Percentiles rank a stretch among this genome's conserved stretches.
Evolutionary conservation across 2,888 invertebrate species (phyloP).

Genomic region (Empis stercorea): DNA sequence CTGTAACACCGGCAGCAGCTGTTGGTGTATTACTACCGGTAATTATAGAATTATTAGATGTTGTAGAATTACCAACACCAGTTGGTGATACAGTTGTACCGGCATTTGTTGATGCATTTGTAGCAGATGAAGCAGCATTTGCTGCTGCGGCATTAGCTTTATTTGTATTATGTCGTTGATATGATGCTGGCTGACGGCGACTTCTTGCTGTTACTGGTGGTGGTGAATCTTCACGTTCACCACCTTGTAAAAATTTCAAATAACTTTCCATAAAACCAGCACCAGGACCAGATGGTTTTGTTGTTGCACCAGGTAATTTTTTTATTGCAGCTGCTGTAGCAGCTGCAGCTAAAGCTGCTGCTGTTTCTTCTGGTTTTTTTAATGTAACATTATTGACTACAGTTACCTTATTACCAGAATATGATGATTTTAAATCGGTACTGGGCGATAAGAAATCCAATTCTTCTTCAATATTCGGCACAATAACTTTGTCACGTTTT

Average conservation of each 20-base stretch:
- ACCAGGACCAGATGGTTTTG: slow-evolving; percentile 49
- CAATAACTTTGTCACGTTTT: slow-evolving; percentile 53
- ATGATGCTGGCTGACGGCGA: slow-evolving; percentile 23
- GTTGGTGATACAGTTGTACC: slow-evolving; percentile 24
- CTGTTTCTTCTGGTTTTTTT: slow-evolving; percentile 8
- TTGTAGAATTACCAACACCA: not conserved
- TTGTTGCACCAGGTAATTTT: slow-evolving; percentile 38
- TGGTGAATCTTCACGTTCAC: slow-evolving; percentile 69
- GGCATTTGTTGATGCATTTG: slow-evolving; percentile 36
- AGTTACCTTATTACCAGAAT: slow-evolving; percentile 16
- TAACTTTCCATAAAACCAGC: slow-evolving; percentile 80
- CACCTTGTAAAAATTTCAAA: slow-evolving; percentile 64
- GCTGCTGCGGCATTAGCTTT: slow-evolving; percentile 20
- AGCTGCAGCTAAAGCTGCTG: slow-evolving; percentile 24
- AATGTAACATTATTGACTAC: slow-evolving; percentile 6
- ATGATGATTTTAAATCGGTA: slow-evolving; percentile 19
- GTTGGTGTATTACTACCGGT: not conserved
- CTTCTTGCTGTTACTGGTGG: slow-evolving; percentile 53
- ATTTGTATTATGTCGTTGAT: slow-evolving; percentile 1
- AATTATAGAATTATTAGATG: not conserved
- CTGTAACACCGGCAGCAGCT: slow-evolving; percentile 12
- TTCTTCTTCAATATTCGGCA: slow-evolving; percentile 81
- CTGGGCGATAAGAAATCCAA: slow-evolving; percentile 61
- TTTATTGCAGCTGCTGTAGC: slow-evolving; percentile 30
- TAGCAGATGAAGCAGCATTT: slow-evolving; percentile 37